Conservation (phyloP, 2,797 vertebrate genomes). For the Apogon talboti region DNA sequence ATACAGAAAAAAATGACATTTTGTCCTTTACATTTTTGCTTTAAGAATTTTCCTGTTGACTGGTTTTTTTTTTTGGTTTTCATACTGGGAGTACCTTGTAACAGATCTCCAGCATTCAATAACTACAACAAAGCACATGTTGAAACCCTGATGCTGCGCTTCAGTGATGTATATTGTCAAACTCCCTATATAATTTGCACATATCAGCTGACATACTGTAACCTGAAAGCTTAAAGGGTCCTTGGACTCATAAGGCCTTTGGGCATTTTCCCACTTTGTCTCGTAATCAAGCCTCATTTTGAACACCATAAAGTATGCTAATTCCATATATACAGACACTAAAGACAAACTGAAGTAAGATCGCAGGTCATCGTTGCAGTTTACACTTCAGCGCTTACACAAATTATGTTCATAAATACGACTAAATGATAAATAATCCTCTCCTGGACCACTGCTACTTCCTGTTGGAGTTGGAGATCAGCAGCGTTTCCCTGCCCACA, state of each 20-base stretch:
- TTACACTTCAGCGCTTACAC: conserved; percentile 54
- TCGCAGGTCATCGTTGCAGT: conserved; percentile 60
- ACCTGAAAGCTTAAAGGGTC: conserved; percentile 47
- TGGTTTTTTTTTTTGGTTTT: too few species aligned
- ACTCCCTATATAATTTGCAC: conserved; percentile 71
- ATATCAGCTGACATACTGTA: conserved; percentile 57
- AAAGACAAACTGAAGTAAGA: too few species aligned
- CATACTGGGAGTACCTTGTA: too few species aligned
- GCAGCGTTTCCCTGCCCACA: conserved; percentile 60
- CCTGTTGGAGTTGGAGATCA: conserved; percentile 48
- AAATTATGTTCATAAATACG: conserved; percentile 67
- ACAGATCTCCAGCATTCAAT: neutral
- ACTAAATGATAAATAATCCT: conserved; percentile 70
- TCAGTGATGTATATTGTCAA: conserved; percentile 22
- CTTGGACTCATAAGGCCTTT: neutral
- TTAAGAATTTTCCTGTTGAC: too few species aligned
- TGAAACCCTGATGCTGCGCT: conserved; percentile 3
- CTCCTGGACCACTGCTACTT: conserved; percentile 56
- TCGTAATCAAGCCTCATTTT: conserved; percentile 23
- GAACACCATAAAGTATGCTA: conserved; percentile 12
- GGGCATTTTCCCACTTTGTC: conserved; percentile 29
- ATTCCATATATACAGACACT: conserved; percentile 17
- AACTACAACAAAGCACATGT: neutral
- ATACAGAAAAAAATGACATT: too few species aligned
- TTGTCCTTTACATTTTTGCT: too few species aligned